Base-by-base conservation (phyloP, 2,888 invertebrate species). In the Heliconius charithonia region DNA sequence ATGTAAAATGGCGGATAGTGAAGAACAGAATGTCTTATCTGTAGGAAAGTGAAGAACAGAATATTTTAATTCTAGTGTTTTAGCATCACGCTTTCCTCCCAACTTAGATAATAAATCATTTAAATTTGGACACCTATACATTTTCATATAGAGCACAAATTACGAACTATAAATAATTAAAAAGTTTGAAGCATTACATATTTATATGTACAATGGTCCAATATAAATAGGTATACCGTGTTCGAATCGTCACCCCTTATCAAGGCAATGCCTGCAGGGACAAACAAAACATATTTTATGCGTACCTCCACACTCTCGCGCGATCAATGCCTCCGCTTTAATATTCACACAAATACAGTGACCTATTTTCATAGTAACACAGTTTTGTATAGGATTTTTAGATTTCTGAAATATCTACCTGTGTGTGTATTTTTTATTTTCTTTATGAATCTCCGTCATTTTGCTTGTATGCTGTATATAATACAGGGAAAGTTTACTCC, bases 301-400 rank as follows among this genome's bases (percentile, higher is more conserved):
- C 79, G 79, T 76, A 78, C 74, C 80, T 73, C 74, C 74, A 80
- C 78, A 78, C 74, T 67, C 76, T 80, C 71, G 72, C 78, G 80
- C 79, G 81, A 81, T 81, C 80, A 81, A 80, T 81, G 80, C 75
- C 59, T 75, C 72, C 71, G 80, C 80, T 80, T 81, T 80, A 75
- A 77, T 79, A 75, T 75, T 72, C 72, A 79, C 29, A 71, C 63
- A 63, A 62, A 62, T 62, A 74, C 37, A 63, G 74, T 74, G 74
- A 74, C 74, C 74, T 74, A 74, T 63, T 74, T 74, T 63, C 63
- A 74, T 63, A 74, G 74, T 63, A 62, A 74, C 59, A 63, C 63
- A 74, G 41, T 63, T 63, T 62, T 63, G 62, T 74, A 63, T 62
- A 62, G 62, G 74, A 63, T 63, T 74, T 74, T 63, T 74, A 63